phyloP scores from a whole-genome alignment of 2,888 invertebrate species.

The Drosophila quinaria region DNA sequence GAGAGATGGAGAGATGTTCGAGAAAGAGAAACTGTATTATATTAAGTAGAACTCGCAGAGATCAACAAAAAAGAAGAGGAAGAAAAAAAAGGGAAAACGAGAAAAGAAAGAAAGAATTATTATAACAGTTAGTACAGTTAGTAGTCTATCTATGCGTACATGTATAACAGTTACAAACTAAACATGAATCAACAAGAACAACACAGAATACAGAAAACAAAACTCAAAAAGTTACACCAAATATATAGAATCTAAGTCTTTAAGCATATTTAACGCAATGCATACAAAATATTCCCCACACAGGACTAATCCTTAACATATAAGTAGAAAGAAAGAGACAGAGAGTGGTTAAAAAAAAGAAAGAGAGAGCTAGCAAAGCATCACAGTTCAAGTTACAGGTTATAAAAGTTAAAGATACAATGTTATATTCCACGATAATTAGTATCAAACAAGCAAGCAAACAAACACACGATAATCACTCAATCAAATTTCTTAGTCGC shows the following conservation, averaged over 20 bases:
- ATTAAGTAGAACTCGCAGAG: conserved; percentile 64
- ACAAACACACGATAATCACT: too few species aligned
- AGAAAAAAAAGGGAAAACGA: not conserved
- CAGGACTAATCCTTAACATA: conserved; percentile 41
- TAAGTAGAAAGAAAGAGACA: conserved; percentile 46
- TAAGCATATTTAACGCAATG: conserved; percentile 74
- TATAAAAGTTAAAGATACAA: conserved; percentile 43
- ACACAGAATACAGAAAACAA: conserved; percentile 62
- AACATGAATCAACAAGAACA: conserved; percentile 21
- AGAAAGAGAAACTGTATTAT: conserved; percentile 70
- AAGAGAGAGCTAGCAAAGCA: conserved; percentile 36
- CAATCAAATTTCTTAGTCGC: conserved; percentile 33
- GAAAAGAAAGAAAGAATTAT: conserved; percentile 32
- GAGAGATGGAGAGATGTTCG: conserved; percentile 36
- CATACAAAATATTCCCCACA: conserved; percentile 19
- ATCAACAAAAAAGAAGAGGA: conserved; percentile 5
- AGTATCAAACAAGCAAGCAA: not conserved
- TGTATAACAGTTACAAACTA: conserved; percentile 66
- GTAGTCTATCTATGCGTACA: conserved; percentile 28
- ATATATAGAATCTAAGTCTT: conserved; percentile 81
- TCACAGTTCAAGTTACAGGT: conserved; percentile 45
- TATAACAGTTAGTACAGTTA: conserved; percentile 46
- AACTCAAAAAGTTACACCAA: conserved; percentile 85
- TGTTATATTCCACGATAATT: conserved; percentile 27
- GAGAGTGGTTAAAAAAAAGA: conserved; percentile 2